A percentile compares a stretch with the other conserved stretches of the same genome.
Conservation (phyloP, 2,888 invertebrate species). For the Lithosia quadra region DNA sequence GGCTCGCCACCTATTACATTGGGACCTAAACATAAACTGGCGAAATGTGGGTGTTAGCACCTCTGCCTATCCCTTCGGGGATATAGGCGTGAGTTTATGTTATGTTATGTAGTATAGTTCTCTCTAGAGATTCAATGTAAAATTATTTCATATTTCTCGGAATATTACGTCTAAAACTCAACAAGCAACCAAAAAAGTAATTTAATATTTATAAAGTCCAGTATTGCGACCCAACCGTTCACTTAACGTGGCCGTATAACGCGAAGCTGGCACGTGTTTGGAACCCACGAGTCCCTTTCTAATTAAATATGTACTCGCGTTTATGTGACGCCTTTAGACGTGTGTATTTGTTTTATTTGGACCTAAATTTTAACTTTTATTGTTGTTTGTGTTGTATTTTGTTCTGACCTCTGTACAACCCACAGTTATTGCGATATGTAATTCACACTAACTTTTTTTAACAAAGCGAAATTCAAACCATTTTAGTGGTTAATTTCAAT, state of each 20-base stretch:
- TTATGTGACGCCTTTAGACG: slow-evolving; percentile 8
- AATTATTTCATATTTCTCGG: not conserved
- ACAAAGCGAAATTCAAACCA: too few relatives aligned
- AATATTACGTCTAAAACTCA: not conserved
- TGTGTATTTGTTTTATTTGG: slow-evolving; percentile 10
- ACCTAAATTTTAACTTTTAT: not conserved
- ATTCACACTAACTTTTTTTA: too few relatives aligned
- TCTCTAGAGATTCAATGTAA: not conserved
- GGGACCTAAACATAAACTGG: too few relatives aligned
- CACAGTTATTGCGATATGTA: not conserved
- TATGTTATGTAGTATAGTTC: too few relatives aligned
- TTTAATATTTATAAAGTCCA: not conserved
- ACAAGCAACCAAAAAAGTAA: not conserved
- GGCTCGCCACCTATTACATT: too few relatives aligned
- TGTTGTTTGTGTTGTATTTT: slow-evolving; percentile 12
- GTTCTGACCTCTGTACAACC: not conserved
- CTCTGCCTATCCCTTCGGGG: too few relatives aligned
- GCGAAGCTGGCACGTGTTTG: not conserved
- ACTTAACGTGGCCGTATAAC: not conserved
- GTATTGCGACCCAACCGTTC: not conserved
- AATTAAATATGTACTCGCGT: slow-evolving; percentile 20
- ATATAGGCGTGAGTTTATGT: too few relatives aligned
- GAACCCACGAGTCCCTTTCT: not conserved
- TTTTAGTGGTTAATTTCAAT: not conserved
- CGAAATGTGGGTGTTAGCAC: too few relatives aligned